A percentile compares a stretch with the other conserved stretches of the same genome.
These are phyloP conservation scores for Patagioenas fasciata DNA, from an alignment of 2,113 vertebrate genomes.

Conservation along the genomic window DNA sequence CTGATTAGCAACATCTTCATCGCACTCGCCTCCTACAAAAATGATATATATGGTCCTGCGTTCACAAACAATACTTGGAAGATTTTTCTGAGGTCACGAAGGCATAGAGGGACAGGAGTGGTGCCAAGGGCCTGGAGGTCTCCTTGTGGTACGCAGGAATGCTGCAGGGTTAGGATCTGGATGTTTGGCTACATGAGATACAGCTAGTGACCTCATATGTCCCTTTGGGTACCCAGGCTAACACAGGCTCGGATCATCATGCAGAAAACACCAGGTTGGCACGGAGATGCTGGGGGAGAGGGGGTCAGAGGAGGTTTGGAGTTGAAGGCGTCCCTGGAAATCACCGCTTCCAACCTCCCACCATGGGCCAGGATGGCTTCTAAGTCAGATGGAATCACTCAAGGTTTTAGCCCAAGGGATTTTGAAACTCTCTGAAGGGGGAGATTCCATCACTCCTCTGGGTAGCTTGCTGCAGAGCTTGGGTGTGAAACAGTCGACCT, in stretches of 20 bases:
- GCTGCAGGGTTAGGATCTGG: not conserved
- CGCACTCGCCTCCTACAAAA: not conserved
- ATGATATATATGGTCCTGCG: fast-evolving
- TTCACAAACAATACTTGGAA: not conserved
- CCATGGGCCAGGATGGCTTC: fast-evolving
- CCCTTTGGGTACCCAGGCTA: not conserved
- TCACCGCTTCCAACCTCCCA: fast-evolving
- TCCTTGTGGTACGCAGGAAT: fast-evolving
- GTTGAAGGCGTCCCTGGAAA: not conserved
- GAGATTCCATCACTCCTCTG: not conserved
- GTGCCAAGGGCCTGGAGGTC: not conserved
- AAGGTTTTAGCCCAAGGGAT: not conserved
- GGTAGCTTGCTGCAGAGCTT: no score
- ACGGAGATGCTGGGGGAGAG: fast-evolving
- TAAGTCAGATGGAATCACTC: fast-evolving
- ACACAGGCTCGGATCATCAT: fast-evolving
- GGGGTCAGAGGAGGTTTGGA: not conserved
- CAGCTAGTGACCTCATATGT: no score
- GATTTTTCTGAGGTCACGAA: not conserved
- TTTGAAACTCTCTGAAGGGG: not conserved
- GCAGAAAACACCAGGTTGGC: not conserved
- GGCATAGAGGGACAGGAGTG: not conserved
- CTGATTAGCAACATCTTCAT: not conserved
- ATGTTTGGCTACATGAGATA: fast-evolving
- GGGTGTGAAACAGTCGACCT: no score